Evolutionary conservation across 2,113 vertebrate species (phyloP).

Genomic region (Muntiacus reevesi): DNA sequence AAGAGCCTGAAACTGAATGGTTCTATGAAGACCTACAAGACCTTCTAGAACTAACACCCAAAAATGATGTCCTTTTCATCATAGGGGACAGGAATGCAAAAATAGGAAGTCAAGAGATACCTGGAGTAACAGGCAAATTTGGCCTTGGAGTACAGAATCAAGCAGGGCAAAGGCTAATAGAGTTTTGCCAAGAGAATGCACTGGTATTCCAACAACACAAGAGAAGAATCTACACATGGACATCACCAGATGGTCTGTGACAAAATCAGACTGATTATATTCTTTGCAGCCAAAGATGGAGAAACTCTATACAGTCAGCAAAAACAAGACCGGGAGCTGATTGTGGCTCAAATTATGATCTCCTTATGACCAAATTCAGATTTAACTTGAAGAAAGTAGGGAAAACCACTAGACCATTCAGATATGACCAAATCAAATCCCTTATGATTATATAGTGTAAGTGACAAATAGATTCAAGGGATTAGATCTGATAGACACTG

Average conservation of each 20-base stretch:
- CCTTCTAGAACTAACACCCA: neutral
- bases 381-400: neutral
- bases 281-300: neutral
- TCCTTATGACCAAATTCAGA: neutral
- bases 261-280: neutral
- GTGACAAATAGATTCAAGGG: neutral
- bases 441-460: neutral
- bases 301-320: neutral
- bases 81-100: neutral
- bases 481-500: neutral
- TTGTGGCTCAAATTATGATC: neutral
- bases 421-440: neutral
- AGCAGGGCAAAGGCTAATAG: neutral
- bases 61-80: neutral
- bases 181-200: neutral
- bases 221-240: neutral
- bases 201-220: neutral
- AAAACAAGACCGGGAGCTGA: neutral
- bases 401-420: neutral
- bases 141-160: neutral
- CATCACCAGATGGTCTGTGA: neutral
- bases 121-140: neutral
- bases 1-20: neutral
- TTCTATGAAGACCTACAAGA: neutral
- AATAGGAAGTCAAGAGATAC: neutral